Evolutionary conservation across 53 echinoderm and acorn worm genomes (phyloP).

Genomic region (Stichopus horrens): DNA sequence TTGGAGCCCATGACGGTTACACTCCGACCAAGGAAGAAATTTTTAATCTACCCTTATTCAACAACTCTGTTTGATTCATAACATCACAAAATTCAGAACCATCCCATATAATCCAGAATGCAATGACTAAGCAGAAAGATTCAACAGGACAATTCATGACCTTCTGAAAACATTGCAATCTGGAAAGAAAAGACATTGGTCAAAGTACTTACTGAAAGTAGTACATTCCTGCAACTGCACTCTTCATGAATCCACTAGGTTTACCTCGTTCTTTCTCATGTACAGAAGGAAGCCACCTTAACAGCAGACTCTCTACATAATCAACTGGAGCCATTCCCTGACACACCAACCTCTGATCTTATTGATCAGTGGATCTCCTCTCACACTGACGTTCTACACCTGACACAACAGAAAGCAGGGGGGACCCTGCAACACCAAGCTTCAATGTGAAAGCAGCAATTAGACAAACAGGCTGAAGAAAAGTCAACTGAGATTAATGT

Average conservation of each 20-base stretch:
- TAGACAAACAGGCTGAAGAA: conserved; percentile 39
- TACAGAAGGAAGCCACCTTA: conserved; percentile 5
- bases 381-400: conserved; percentile 25
- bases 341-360: neutral
- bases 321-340: neutral
- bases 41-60: too few relatives aligned
- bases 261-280: neutral
- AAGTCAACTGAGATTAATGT: neutral
- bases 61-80: too few relatives aligned
- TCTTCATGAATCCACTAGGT: neutral
- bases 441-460: conserved; percentile 23
- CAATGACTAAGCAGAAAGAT: neutral
- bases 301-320: conserved; percentile 46
- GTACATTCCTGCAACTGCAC: neutral
- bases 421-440: conserved; percentile 21
- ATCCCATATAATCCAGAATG: neutral
- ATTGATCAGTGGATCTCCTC: conserved; percentile 27
- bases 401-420: conserved; percentile 45
- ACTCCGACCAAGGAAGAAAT: too few relatives aligned
- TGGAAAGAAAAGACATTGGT: neutral
- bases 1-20: too few relatives aligned
- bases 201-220: neutral
- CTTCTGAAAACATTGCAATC: neutral
- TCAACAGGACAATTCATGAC: neutral
- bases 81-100: neutral